Evolutionary conservation across 2,113 vertebrate genomes (phyloP), one percentile per base, ranked within the genome.

Genomic region (Tympanuchus pallidicinctus): DNA sequence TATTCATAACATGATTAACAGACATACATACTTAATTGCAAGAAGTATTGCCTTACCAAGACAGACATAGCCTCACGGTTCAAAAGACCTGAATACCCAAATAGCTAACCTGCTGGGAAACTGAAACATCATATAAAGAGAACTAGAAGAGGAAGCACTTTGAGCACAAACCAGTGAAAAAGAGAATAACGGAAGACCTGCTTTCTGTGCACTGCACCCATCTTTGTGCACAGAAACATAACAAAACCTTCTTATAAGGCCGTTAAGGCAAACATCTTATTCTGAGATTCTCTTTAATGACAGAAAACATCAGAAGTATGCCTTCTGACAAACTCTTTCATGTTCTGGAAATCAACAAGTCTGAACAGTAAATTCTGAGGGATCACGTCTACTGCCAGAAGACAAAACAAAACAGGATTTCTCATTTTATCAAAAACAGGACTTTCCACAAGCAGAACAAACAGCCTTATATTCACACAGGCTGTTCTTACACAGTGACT

Each of bases 211-310:
- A 63, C 47, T 64, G 57, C 6, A 57, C 11, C 11, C 25, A 59
- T 5, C 7, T 40, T 63, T 48, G 17, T 3, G 8, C 25, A 82
- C 3, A 77, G 40, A 87, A 86, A 65, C 6, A 52, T 7, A 78
- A n/a, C 5, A 1, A 4, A 88, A 40, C 8, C 50, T 36, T 27
- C 13, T 52, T 9, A 24, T 9, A 0, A 8, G 77, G 43, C 5
- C n/a, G 4, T 20, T 69, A 84, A 50, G 19, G 12, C 28, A 76
- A n/a, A 20, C 45, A 8, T 7, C 4, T 30, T n/a, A 34, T 32
- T 63, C 48, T 70, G 85, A 77, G 4, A 73, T 1, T 50, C 13
- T 8, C 27, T 40, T 65, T 45, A 19, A 86, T 76, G 79, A 57
- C 19, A 18, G 13, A 50, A 45, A 15, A 0, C 4, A 61, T 54